Percentiles rank a stretch among this genome's conserved stretches.
phyloP scores from a whole-genome alignment of 1,140 invertebrate species.

The Matsumurasca onukii region DNA sequence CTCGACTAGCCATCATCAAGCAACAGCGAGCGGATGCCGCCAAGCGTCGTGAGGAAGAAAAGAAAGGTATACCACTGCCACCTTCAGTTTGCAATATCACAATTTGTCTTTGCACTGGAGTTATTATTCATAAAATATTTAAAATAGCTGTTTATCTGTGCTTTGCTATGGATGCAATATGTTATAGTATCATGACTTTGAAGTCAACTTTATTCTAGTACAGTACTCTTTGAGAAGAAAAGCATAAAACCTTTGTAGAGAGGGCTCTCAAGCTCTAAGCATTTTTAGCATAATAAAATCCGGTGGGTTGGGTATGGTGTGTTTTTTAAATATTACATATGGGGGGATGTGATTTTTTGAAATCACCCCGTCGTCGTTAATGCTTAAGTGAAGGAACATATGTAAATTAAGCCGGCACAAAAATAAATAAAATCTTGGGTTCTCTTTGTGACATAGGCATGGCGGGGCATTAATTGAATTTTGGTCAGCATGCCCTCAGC shows the following conservation, averaged over 20 bases:
- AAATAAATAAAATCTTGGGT: too few relatives aligned
- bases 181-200: too few relatives aligned
- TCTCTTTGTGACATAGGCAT: too few relatives aligned
- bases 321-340: neutral
- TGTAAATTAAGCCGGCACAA: too few relatives aligned
- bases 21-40: conserved; percentile 94
- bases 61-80: conserved; percentile 59
- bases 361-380: neutral
- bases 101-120: neutral
- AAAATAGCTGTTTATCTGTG: conserved; percentile 26
- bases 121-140: conserved; percentile 7
- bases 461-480: too few relatives aligned
- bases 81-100: neutral
- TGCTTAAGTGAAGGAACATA: too few relatives aligned
- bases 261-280: neutral
- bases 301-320: neutral
- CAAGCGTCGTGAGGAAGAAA: conserved; percentile 83
- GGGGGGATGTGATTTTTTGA: neutral
- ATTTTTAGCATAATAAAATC: neutral
- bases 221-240: too few relatives aligned
- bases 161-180: too few relatives aligned
- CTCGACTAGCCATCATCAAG: conserved; percentile 84
- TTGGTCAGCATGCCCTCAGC: too few relatives aligned
- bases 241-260: too few relatives aligned
- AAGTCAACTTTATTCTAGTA: too few relatives aligned